These are phyloP conservation scores for Xenops minutus DNA, from an alignment of 2,797 vertebrate genomes.

Conservation along the genomic window DNA sequence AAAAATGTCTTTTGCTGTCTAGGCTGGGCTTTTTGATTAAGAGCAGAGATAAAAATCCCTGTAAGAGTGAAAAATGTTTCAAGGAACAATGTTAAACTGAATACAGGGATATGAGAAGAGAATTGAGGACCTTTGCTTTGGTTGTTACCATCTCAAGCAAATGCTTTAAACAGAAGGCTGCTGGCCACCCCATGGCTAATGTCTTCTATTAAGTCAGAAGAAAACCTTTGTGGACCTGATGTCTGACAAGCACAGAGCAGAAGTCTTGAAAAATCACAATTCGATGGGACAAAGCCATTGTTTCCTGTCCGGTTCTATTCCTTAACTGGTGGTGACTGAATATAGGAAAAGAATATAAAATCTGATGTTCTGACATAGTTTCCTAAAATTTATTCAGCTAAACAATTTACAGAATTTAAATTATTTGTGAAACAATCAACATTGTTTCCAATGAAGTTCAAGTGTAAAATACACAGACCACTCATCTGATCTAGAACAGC, in stretches of 20 bases:
- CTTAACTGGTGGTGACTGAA: not conserved
- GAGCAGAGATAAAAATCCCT: not conserved
- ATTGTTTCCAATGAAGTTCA: not conserved
- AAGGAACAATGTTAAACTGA: not conserved
- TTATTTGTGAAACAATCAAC: not conserved
- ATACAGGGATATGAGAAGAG: not conserved
- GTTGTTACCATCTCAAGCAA: not conserved
- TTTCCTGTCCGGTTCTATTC: not conserved
- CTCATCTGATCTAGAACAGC: not conserved
- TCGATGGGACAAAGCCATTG: not conserved
- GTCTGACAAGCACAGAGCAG: not conserved
- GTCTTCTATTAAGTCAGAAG: not conserved
- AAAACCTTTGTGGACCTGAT: not conserved
- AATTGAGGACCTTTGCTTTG: not conserved
- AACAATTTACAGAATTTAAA: not conserved
- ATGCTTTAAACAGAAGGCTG: not conserved
- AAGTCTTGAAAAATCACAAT: not conserved
- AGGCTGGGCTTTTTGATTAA: not conserved
- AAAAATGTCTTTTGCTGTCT: not conserved
- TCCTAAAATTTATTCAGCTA: not conserved
- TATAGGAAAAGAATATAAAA: not conserved
- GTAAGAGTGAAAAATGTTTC: not conserved
- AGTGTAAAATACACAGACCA: not conserved
- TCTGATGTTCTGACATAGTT: not conserved
- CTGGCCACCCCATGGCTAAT: fast-evolving